A percentile compares a stretch with the other conserved stretches of the same genome.
These are phyloP conservation scores for Miopithecus talapoin DNA, from an alignment of 2,797 vertebrate species.

Conservation along the genomic window DNA sequence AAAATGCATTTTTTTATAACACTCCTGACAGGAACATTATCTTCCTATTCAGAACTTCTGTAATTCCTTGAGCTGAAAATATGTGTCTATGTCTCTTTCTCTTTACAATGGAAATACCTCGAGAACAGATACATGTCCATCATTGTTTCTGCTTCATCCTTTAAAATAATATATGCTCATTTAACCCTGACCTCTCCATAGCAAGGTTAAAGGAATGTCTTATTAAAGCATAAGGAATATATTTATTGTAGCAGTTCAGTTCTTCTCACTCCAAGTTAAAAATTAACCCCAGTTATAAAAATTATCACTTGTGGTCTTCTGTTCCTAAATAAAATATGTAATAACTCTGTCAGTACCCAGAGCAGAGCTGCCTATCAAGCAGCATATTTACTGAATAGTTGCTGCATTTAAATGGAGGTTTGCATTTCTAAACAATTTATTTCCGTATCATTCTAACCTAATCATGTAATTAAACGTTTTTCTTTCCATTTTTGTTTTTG, in stretches of 20 bases:
- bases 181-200: not conserved
- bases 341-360: not conserved
- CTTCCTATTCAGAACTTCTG: not conserved
- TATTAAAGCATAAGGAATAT: not conserved
- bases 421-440: not conserved
- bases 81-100: not conserved
- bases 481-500: not conserved
- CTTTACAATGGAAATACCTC: not conserved
- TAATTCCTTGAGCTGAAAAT: slow-evolving; percentile 1
- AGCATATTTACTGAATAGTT: not conserved
- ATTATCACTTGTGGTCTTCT: not conserved
- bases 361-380: not conserved
- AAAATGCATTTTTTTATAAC: not conserved
- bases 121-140: not conserved
- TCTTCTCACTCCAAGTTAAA: not conserved
- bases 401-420: not conserved
- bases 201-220: not conserved
- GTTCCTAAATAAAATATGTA: not conserved
- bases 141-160: not conserved
- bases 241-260: not conserved
- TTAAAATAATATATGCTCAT: not conserved
- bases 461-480: not conserved
- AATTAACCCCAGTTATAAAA: not conserved
- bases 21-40: not conserved
- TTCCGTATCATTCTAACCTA: not conserved